These are phyloP conservation scores for Erpornis zantholeuca DNA, from an alignment of 2,113 vertebrate genomes.

Conservation along the genomic window DNA sequence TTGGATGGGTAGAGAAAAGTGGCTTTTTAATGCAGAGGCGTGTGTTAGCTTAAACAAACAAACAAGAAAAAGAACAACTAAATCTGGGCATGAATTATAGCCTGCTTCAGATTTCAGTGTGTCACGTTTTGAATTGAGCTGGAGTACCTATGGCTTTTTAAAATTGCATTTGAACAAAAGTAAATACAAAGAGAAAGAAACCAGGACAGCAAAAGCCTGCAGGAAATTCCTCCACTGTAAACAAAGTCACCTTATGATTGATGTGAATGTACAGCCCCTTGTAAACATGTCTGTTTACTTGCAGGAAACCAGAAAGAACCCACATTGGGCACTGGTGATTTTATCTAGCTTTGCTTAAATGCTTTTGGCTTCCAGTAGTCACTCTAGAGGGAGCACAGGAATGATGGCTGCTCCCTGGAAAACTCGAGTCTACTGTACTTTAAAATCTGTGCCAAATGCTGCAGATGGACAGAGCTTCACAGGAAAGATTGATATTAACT, in stretches of 20 bases:
- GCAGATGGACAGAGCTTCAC: background rate
- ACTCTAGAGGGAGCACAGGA: constrained; percentile 37
- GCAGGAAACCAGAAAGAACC: constrained; percentile 66
- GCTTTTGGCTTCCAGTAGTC: constrained; percentile 68
- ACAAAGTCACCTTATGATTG: constrained; percentile 71
- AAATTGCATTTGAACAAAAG: constrained; percentile 60
- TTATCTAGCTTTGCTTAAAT: constrained; percentile 67
- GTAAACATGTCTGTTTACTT: constrained; percentile 71
- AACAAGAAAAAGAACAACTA: constrained; percentile 56
- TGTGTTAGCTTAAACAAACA: constrained; percentile 68
- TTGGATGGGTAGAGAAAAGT: constrained; percentile 24
- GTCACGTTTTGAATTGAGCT: constrained; percentile 47
- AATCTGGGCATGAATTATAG: constrained; percentile 53
- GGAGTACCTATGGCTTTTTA: constrained; percentile 51
- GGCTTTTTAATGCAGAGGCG: constrained; percentile 33
- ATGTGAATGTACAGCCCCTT: constrained; percentile 69
- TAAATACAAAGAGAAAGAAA: constrained; percentile 69
- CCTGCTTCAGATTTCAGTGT: constrained; percentile 45
- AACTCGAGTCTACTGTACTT: background rate
- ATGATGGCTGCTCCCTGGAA: constrained; percentile 13
- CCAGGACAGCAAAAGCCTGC: constrained; percentile 65
- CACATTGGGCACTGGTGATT: constrained; percentile 57
- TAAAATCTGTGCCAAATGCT: background rate
- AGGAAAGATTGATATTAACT: background rate
- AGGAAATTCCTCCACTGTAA: constrained; percentile 66